Base-by-base conservation (phyloP, 2,888 invertebrate genomes). In the Ophion obscuratus region DNA sequence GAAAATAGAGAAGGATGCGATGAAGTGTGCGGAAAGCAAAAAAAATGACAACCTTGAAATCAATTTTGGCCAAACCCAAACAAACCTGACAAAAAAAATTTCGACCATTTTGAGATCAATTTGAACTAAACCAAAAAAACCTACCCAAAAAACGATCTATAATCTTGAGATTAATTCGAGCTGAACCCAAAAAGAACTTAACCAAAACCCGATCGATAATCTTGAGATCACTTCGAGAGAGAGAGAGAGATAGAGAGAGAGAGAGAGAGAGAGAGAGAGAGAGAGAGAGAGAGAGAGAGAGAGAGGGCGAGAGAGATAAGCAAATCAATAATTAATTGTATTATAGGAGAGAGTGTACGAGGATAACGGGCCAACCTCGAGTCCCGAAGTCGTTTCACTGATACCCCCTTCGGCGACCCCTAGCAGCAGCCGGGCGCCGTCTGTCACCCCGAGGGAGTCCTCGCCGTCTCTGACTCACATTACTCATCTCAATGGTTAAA, bases 341-440 rank as follows among this genome's bases (percentile, higher is more conserved):
- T 92, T 92, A 88, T 92, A 93, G 92, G 92, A 93, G 88, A 92
- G 92, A 91, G 92, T 92, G 83, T 93, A 93, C 90, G 92, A 93
- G 89, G 92, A 92, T 90, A 93, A 93, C 83, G 92, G 92, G 79
- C 92, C 91, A 84, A 90, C 90, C 20, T 90, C 92, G 87, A 96
- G 96, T 92, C 96, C 96, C 24, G 97, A 97, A 94, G 96, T 96
- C 81, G 96, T 96, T 20, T 96, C 96, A 91, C 93, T 97, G 89
- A 95, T 97, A 88, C 96, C 96, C 20, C 95, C 96, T 20, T 95
- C 96, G 67, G 91, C 95, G 76, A 95, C 95, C 81, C 95, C 95
- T 6, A 95, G 95, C 91, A 95, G 95, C 87, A 95, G 95, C 79
- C 94, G 95, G 84, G 95, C 95, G 88, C 94, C 94, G 78, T 95